Evolutionary conservation across 92 coral and sea anemone genomes (phyloP).

Genomic region (Plumapathes pennacea): DNA sequence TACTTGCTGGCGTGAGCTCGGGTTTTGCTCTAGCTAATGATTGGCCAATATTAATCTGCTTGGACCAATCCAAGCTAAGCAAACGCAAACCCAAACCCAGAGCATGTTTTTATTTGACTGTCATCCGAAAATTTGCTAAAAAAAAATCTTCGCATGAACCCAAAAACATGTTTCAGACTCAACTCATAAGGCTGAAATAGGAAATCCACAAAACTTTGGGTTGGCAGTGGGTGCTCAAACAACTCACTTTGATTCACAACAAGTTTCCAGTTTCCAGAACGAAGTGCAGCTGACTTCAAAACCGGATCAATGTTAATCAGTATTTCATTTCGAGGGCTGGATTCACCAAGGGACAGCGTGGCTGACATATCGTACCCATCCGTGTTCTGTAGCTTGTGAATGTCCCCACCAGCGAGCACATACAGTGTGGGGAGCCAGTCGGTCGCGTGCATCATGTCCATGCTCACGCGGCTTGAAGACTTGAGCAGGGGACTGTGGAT

Average conservation of each 20-base stretch:
- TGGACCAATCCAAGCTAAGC: too few relatives aligned
- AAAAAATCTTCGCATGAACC: too few relatives aligned
- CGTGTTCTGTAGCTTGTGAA: conserved; percentile 47
- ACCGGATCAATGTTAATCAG: conserved; percentile 75
- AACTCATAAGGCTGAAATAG: too few relatives aligned
- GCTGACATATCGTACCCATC: conserved; percentile 77
- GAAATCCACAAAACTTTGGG: too few relatives aligned
- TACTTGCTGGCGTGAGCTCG: too few relatives aligned
- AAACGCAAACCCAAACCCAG: too few relatives aligned
- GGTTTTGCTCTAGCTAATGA: too few relatives aligned
- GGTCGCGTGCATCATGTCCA: conserved; percentile 76
- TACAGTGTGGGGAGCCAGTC: conserved; percentile 90
- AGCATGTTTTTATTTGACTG: too few relatives aligned
- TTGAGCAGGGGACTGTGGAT: conserved; percentile 77
- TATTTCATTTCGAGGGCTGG: conserved; percentile 70
- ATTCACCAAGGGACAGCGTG: conserved; percentile 45
- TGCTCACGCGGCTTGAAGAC: conserved; percentile 67
- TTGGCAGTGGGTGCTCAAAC: too few relatives aligned
- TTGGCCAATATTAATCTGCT: too few relatives aligned
- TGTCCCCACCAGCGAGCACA: conserved; percentile 69
- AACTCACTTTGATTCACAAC: conserved; percentile 73
- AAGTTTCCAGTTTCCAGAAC: conserved; percentile 71
- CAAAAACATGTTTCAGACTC: too few relatives aligned
- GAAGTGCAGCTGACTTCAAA: conserved; percentile 53
- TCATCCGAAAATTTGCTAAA: too few relatives aligned